A percentile compares a stretch with the other conserved stretches of the same genome.
Evolutionary conservation across 2,888 invertebrate genomes (phyloP).

Genomic region (Drosophila macrothrix): DNA sequence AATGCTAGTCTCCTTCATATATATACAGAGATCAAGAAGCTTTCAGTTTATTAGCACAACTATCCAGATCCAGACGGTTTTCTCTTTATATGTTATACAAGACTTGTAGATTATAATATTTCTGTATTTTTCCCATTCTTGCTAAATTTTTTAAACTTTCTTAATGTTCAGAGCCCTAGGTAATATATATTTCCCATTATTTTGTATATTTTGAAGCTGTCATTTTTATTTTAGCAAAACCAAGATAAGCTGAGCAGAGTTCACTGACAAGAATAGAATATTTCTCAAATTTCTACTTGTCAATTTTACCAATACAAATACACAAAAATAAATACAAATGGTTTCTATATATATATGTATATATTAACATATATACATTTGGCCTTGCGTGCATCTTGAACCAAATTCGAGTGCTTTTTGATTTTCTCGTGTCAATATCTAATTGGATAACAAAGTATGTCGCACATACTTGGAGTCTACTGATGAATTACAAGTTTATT

Average conservation of each 20-base stretch:
- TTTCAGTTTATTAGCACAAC: no score
- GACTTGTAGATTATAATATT: no score
- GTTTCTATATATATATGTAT: not conserved
- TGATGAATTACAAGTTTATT: slow-evolving; percentile 9
- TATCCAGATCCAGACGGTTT: no score
- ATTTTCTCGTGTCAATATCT: slow-evolving; percentile 13
- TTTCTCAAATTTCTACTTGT: not conserved
- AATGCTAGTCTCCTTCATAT: no score
- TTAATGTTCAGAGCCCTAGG: no score
- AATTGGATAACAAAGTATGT: slow-evolving; percentile 14
- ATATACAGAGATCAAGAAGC: no score
- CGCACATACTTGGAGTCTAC: slow-evolving; percentile 17
- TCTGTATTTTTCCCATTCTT: no score
- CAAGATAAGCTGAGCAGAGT: not conserved
- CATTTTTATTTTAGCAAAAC: not conserved
- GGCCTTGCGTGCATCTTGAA: slow-evolving; percentile 25
- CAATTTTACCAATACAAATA: not conserved
- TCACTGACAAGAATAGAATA: not conserved
- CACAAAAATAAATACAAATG: not conserved
- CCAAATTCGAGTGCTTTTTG: slow-evolving; percentile 14
- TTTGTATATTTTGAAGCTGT: not conserved
- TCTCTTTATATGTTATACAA: no score
- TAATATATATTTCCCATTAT: no score
- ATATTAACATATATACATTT: not conserved
- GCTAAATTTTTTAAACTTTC: no score